A percentile compares a stretch with the other conserved stretches of the same genome.
Evolutionary conservation across 1,140 invertebrate genomes (phyloP).

Genomic region (Macrobrachium nipponense): DNA sequence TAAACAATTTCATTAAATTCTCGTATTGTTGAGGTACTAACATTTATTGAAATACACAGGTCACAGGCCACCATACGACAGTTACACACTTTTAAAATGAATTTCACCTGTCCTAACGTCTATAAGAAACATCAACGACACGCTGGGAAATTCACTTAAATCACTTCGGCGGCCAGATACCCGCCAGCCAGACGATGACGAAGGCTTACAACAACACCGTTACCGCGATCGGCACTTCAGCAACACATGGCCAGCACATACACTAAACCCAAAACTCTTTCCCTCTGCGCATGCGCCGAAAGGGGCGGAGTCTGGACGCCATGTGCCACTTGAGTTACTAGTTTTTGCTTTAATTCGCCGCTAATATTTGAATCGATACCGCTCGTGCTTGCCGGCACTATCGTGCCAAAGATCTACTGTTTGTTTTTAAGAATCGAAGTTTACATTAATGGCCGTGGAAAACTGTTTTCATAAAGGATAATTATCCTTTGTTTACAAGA

Average conservation of each 20-base stretch:
- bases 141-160: neutral
- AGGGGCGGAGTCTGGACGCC: slow-evolving; percentile 34
- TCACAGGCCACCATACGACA: too few relatives aligned
- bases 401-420: too few relatives aligned
- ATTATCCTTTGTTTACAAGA: neutral
- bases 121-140: neutral
- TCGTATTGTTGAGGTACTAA: too few relatives aligned
- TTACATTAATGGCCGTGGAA: neutral
- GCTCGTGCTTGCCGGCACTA: neutral
- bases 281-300: slow-evolving; percentile 41
- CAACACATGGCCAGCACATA: slow-evolving; percentile 3
- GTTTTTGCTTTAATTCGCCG: slow-evolving; percentile 34
- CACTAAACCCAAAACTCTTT: too few relatives aligned
- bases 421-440: too few relatives aligned
- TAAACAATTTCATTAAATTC: neutral
- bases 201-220: slow-evolving; percentile 6
- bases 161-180: neutral
- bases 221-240: slow-evolving; percentile 5
- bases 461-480: neutral
- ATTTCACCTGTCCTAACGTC: neutral
- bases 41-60: too few relatives aligned
- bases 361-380: slow-evolving; percentile 36
- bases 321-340: slow-evolving; percentile 40
- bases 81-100: too few relatives aligned
- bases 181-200: neutral